Evolutionary conservation across 2,888 invertebrate species (phyloP), one percentile per base, ranked within the genome.

Genomic region (Nomada goodeniana): DNA sequence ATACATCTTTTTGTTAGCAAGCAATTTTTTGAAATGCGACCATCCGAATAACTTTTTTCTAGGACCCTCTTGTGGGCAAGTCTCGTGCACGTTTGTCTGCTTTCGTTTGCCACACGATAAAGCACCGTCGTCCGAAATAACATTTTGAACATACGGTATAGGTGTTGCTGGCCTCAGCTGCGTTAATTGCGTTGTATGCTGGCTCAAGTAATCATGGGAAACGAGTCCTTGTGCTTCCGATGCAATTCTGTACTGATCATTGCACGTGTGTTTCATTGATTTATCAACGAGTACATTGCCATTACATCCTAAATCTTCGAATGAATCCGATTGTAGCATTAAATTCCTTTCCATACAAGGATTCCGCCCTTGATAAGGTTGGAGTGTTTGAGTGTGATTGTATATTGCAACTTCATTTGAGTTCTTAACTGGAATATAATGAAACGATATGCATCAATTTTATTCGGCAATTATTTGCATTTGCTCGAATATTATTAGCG

Each of bases 301-400:
- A 0, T 94, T 90, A 55, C 94, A 93, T 1, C 94, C 93, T 2
- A 96, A 91, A 86, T 96, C 95, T 85, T 96, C 95, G 89, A 95
- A 93, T 82, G 95, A 95, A 89, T 95, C 93, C 72, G 95, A 93
- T 86, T 95, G 92, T 83, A 95, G 92, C 94, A 96, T 96, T 86
- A 96, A 93, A 94, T 98, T 98, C 13, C 97, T 94, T 91, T 97
- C 97, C 91, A 96, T 95, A 84, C 98, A 98, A 1, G 96, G 96
- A 94, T 98, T 98, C 44, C 97, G 95, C 0, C 98, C 98, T 92
- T 98, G 97, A 93, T 97, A 97, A 0, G 97, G 97, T 91, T 97
- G 97, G 61, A 98, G 94, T 52, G 96, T 81, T 64, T 88, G 91
- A 18, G 88, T 84, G 63, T 89, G 90, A 57, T 91, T 90, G 84